Conservation (phyloP, 1,140 invertebrate genomes). For the Heliconius congener region DNA sequence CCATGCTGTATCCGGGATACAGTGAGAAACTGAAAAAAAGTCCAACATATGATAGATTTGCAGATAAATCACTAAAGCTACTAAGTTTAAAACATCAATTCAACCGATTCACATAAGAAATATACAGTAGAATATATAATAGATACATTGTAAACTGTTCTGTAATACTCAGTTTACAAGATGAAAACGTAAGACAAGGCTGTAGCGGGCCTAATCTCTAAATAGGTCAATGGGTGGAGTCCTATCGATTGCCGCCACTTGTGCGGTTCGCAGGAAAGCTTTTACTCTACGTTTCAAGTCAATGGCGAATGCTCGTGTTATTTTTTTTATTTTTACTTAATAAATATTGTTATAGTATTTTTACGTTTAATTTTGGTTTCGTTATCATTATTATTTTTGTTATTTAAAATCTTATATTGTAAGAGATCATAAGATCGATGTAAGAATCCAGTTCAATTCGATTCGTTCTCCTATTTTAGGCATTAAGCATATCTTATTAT, state of each 20-base stretch:
- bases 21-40: no score
- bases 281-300: slow-evolving; percentile 25
- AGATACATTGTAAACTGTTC: neutral
- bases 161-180: slow-evolving; percentile 27
- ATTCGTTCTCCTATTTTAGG: no score
- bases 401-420: neutral
- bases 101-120: neutral
- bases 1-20: no score
- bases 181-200: slow-evolving; percentile 48
- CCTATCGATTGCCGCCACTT: slow-evolving; percentile 71
- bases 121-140: neutral
- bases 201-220: slow-evolving; percentile 62
- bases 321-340: neutral
- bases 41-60: neutral
- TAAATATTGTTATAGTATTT: neutral
- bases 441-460: no score
- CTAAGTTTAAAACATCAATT: neutral
- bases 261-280: slow-evolving; percentile 62
- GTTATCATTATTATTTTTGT: neutral
- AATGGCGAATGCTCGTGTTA: neutral
- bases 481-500: no score
- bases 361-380: neutral
- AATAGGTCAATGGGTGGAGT: slow-evolving; percentile 75
- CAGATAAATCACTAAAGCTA: neutral
- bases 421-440: no score